phyloP scores from a whole-genome alignment of 2,888 invertebrate genomes.

The Drosophila sordidula region DNA sequence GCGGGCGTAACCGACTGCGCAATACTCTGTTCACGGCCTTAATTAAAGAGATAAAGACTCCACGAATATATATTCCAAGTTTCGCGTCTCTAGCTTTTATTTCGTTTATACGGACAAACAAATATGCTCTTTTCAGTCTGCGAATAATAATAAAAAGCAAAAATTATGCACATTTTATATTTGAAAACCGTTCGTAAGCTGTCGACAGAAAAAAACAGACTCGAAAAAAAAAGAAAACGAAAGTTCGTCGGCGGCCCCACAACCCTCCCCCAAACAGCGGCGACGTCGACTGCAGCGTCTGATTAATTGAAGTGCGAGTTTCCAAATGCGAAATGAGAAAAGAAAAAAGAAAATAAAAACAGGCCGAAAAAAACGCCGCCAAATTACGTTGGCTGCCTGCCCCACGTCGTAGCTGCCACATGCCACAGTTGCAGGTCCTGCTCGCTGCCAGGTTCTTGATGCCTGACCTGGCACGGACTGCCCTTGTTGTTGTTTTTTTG shows the following conservation, averaged over 20 bases:
- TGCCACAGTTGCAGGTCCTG: slow-evolving; percentile 53
- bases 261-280: slow-evolving; percentile 11
- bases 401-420: slow-evolving; percentile 20
- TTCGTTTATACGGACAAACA: not conserved
- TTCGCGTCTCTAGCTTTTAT: too few relatives aligned
- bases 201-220: slow-evolving; percentile 6
- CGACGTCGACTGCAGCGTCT: slow-evolving; percentile 60
- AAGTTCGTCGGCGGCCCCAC: slow-evolving; percentile 18
- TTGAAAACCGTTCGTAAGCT: slow-evolving; percentile 16
- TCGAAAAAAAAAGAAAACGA: slow-evolving; percentile 11
- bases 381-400: slow-evolving; percentile 64
- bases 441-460: slow-evolving; percentile 47
- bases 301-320: slow-evolving; percentile 81
- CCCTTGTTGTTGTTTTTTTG: slow-evolving; percentile 11
- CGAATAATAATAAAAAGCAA: slow-evolving; percentile 8
- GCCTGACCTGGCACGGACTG: slow-evolving; percentile 55
- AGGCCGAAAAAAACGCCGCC: slow-evolving; percentile 64
- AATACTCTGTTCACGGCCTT: too few relatives aligned
- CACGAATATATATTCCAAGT: too few relatives aligned
- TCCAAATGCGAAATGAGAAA: slow-evolving; percentile 59
- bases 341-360: slow-evolving; percentile 22
- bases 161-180: slow-evolving; percentile 43
- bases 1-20: too few relatives aligned
- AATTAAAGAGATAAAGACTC: too few relatives aligned
- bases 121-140: slow-evolving; percentile 3